These are phyloP conservation scores for Brachionus sp. DNA, from an alignment of 1,140 invertebrate genomes.

Conservation along the genomic window DNA sequence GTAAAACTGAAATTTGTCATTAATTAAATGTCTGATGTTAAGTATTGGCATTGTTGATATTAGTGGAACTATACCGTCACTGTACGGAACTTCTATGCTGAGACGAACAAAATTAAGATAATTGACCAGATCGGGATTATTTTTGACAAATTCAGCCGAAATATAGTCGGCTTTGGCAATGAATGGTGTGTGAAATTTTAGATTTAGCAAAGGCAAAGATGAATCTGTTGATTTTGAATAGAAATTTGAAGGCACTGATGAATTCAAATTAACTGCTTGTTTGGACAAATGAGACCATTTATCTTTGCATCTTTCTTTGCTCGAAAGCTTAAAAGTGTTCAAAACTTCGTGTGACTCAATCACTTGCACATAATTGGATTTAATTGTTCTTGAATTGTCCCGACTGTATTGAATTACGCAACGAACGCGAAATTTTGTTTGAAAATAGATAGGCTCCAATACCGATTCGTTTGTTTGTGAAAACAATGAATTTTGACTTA, in stretches of 20 bases:
- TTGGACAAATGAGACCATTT: slow-evolving; percentile 3
- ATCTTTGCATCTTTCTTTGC: background rate
- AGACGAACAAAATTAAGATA: slow-evolving; percentile 61
- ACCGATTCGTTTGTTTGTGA: slow-evolving; percentile 8
- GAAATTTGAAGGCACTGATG: background rate
- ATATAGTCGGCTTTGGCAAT: slow-evolving; percentile 59
- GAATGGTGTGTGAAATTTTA: slow-evolving; percentile 49
- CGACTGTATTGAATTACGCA: background rate
- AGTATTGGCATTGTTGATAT: slow-evolving; percentile 61
- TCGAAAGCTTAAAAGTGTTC: background rate
- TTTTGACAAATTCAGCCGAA: slow-evolving; percentile 58
- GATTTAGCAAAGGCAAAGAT: slow-evolving; percentile 19
- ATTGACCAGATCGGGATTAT: slow-evolving; percentile 53
- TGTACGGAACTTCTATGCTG: slow-evolving; percentile 60
- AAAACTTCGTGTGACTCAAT: background rate
- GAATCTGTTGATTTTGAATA: background rate
- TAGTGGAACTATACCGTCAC: slow-evolving; percentile 61
- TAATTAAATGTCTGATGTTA: slow-evolving; percentile 58
- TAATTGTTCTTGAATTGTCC: slow-evolving; percentile 12
- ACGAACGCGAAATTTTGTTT: slow-evolving; percentile 16
- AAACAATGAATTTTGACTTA: slow-evolving; percentile 15
- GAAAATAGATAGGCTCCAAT: slow-evolving; percentile 16
- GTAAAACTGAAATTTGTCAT: slow-evolving; percentile 57
- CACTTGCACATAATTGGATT: slow-evolving; percentile 36
- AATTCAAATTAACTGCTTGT: background rate